These are phyloP conservation scores for Vannuccia rotundouncinata DNA, from an alignment of 2,888 invertebrate genomes.

Conservation along the genomic window DNA sequence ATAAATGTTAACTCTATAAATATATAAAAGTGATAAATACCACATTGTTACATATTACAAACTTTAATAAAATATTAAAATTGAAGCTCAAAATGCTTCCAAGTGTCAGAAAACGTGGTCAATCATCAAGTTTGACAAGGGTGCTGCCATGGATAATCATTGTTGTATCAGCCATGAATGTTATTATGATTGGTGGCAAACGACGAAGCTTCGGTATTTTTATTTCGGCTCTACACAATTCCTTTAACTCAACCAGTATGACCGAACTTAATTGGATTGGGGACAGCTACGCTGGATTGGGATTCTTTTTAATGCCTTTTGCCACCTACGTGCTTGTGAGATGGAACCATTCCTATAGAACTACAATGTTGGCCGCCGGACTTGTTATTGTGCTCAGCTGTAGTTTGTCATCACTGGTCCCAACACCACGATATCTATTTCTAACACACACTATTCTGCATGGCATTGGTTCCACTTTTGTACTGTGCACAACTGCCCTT, in stretches of 20 bases:
- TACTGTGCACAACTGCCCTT: constrained; percentile 27
- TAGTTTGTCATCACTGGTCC: constrained; percentile 33
- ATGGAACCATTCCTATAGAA: constrained; percentile 25
- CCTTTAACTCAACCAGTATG: constrained; percentile 35
- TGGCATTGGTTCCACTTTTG: constrained; percentile 36
- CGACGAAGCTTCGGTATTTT: constrained; percentile 33
- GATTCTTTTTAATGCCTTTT: constrained; percentile 39
- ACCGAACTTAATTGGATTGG: constrained; percentile 37
- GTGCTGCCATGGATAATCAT: constrained; percentile 27
- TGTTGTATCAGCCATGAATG: constrained; percentile 30
- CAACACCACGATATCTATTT: constrained; percentile 31
- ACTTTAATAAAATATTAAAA: no score
- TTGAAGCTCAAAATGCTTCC: no score
- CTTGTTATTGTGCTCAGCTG: constrained; percentile 35
- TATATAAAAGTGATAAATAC: no score
- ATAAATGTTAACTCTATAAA: no score
- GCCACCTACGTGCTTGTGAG: not conserved
- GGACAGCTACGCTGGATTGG: constrained; percentile 37
- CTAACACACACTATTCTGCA: constrained; percentile 37
- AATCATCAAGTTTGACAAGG: no score
- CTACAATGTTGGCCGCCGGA: constrained; percentile 31
- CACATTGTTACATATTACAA: no score
- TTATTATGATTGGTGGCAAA: constrained; percentile 36
- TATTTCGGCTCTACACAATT: constrained; percentile 28
- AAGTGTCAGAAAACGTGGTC: no score